Conservation (phyloP, 2,113 vertebrate species). For the Vulpes vulpes region DNA sequence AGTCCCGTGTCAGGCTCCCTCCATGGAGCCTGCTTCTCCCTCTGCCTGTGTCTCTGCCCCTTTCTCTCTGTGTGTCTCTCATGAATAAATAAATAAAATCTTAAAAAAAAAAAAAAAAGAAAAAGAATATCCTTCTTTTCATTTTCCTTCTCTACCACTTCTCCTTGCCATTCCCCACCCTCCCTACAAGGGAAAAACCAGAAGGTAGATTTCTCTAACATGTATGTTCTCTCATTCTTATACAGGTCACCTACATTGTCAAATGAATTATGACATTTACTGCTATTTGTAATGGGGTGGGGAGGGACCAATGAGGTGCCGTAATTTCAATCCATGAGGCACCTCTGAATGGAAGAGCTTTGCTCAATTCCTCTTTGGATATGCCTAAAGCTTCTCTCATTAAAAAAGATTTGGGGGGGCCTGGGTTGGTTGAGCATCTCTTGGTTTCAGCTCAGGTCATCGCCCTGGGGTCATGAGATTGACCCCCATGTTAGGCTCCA, state of each 20-base stretch:
- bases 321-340: neutral
- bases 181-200: neutral
- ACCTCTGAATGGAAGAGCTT: neutral
- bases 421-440: neutral
- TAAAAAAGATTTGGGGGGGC: neutral
- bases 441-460: neutral
- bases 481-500: neutral
- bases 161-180: neutral
- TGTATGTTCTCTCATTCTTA: neutral
- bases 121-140: neutral
- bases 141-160: neutral
- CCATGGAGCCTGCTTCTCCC: too few species aligned
- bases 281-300: neutral
- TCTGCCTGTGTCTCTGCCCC: too few species aligned
- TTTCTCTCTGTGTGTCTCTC: too few species aligned
- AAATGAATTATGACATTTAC: neutral
- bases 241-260: neutral
- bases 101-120: too few species aligned
- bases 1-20: too few species aligned
- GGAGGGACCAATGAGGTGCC: neutral
- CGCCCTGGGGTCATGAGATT: neutral
- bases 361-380: neutral
- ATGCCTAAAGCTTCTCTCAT: slow-evolving; percentile 1
- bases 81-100: too few species aligned
- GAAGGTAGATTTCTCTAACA: neutral